Base-by-base conservation (phyloP, 1,140 invertebrate species). In the Temnothorax nylanderi region DNA sequence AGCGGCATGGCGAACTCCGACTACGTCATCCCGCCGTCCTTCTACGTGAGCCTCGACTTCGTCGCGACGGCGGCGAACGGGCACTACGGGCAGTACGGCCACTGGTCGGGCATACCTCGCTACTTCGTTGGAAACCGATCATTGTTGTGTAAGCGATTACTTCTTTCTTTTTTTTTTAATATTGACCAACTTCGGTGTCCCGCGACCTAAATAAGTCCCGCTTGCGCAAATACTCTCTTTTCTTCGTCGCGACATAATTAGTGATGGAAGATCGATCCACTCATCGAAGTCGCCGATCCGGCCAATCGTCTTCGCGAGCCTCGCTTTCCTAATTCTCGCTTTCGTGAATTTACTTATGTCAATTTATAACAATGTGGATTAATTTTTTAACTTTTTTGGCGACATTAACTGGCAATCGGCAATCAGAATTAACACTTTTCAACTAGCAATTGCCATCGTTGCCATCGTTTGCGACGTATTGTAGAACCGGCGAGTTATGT, bases 131-230 rank as follows among this genome's bases (percentile, higher is more conserved):
- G 82, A 44, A 87, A 87, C 54, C 51, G 56, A 26, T 18, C 26
- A 1, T n/a, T 87, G 6, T 26, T 80, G 4, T 71, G 88, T 89
- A 87, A 89, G 88, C n/a, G 16, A 81, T 18, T 41, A 69, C 11
- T 76, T 37, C 1, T 11, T 8, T 67, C 6, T 41, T 67, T 21
- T 67, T 67, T 67, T 47, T 41, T 62, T 11, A 37, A 21, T 44
- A 67, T 67, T 67, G 64, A 21, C 37, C 6, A 10, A 44, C 37
- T 44, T 67, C 37, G 37, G 10, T n/a, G 3, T 13, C 26, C n/a
- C 18, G 10, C n/a, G n/a, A n/a, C n/a, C n/a, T n/a, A n/a, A n/a
- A n/a, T n/a, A n/a, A n/a, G 3, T 13, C 26, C n/a, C 18, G 10
- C n/a, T n/a, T 64, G 3, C 47, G 47, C 47, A 7, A 49, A 26